Conservation (phyloP, 2,113 vertebrate genomes). For the Phrynocephalus versicolor region DNA sequence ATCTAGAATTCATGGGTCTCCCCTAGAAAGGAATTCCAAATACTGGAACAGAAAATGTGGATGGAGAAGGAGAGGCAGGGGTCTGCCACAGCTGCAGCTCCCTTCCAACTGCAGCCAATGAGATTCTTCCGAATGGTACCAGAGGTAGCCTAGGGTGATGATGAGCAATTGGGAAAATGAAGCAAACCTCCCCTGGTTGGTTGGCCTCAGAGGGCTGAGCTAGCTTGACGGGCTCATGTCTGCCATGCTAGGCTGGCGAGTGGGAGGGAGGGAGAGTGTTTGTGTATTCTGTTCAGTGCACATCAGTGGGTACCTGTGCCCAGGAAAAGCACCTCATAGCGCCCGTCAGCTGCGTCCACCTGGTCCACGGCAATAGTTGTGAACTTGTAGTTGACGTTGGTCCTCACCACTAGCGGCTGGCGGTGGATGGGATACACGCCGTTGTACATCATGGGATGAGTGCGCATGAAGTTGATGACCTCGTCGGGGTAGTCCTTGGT, state of each 20-base stretch:
- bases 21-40: not conserved
- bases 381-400: conserved; percentile 94
- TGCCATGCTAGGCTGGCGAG: conserved; percentile 54
- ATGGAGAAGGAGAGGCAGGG: not conserved
- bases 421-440: conserved; percentile 93
- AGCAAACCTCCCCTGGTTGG: not conserved
- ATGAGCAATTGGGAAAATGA: not conserved
- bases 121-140: not conserved
- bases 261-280: conserved; percentile 41
- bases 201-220: not conserved
- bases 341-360: conserved; percentile 95
- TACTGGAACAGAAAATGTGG: not conserved
- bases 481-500: conserved; percentile 98
- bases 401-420: conserved; percentile 93
- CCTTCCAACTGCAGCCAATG: not conserved
- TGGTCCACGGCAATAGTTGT: conserved; percentile 97
- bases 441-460: conserved; percentile 97
- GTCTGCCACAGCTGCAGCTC: not conserved
- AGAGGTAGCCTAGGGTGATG: not conserved
- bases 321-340: conserved; percentile 98
- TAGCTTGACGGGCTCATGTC: not conserved
- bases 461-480: conserved; percentile 98
- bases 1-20: not conserved
- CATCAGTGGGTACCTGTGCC: conserved; percentile 92
- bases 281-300: conserved; percentile 67